Percentiles rank a stretch among this genome's conserved stretches.
Conservation (phyloP, 1,140 invertebrate genomes). For the Littorina saxatilis region DNA sequence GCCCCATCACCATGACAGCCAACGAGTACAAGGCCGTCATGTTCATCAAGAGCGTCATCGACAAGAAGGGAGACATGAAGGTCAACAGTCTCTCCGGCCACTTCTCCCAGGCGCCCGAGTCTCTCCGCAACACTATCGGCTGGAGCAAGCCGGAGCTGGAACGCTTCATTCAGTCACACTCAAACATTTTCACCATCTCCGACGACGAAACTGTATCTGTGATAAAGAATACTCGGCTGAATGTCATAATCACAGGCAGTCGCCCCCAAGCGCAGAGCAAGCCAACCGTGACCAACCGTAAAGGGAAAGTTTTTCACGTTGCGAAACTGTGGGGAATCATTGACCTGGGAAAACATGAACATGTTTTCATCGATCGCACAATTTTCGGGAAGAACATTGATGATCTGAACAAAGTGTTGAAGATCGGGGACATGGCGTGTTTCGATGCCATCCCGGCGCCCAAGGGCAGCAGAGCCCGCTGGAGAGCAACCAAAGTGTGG, state of each 20-base stretch:
- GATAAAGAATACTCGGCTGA: constrained; percentile 72
- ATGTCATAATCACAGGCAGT: constrained; percentile 75
- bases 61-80: constrained; percentile 74
- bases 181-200: constrained; percentile 71
- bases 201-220: constrained; percentile 72
- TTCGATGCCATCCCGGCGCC: constrained; percentile 76
- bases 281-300: constrained; percentile 67
- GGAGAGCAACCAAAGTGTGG: constrained; percentile 75
- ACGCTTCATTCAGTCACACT: constrained; percentile 71
- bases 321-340: constrained; percentile 77
- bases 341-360: constrained; percentile 76
- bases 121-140: constrained; percentile 73
- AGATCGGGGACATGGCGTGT: constrained; percentile 72
- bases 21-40: constrained; percentile 76
- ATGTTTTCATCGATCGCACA: constrained; percentile 76
- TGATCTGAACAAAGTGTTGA: constrained; percentile 73
- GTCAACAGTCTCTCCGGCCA: constrained; percentile 69
- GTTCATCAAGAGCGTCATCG: constrained; percentile 74
- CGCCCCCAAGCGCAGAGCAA: constrained; percentile 62
- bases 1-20: constrained; percentile 74
- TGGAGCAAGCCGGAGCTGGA: constrained; percentile 73
- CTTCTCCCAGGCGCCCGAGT: constrained; percentile 73
- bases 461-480: constrained; percentile 74
- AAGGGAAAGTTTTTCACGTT: constrained; percentile 74
- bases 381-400: constrained; percentile 74